Evolutionary conservation across 2,888 invertebrate genomes (phyloP).

Genomic region (Leucoptera coffeella): DNA sequence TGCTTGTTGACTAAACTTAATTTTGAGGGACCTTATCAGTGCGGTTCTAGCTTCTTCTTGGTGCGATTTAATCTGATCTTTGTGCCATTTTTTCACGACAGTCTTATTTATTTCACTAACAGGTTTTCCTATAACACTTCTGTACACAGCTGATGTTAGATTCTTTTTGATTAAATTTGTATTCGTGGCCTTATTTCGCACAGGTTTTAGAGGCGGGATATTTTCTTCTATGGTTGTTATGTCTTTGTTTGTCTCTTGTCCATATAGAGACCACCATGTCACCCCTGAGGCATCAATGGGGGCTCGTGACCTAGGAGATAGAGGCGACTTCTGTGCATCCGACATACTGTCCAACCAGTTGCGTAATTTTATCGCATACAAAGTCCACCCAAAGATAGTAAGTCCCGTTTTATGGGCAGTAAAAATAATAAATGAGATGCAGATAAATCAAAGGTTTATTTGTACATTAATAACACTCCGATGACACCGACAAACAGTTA

Average conservation of each 20-base stretch:
- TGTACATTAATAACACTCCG: too few relatives aligned
- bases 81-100: slow-evolving; percentile 34
- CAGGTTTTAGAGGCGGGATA: slow-evolving; percentile 1
- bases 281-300: slow-evolving; percentile 23
- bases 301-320: slow-evolving; percentile 28
- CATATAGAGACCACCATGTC: slow-evolving; percentile 26
- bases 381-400: too few relatives aligned
- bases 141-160: slow-evolving; percentile 12
- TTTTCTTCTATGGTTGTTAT: too few relatives aligned
- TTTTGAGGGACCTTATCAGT: slow-evolving; percentile 38
- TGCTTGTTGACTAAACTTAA: slow-evolving; percentile 23
- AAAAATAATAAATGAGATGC: too few relatives aligned
- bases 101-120: too few relatives aligned
- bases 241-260: slow-evolving; percentile 6
- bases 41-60: slow-evolving; percentile 30
- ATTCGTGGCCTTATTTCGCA: slow-evolving; percentile 4
- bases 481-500: too few relatives aligned
- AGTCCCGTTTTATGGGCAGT: too few relatives aligned
- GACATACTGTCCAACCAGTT: slow-evolving; percentile 12
- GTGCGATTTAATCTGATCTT: slow-evolving; percentile 22
- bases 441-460: too few relatives aligned
- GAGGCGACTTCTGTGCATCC: slow-evolving; percentile 13
- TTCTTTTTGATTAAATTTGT: slow-evolving; percentile 9
- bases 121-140: slow-evolving; percentile 9
- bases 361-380: background rate